Conservation (phyloP, 2,113 vertebrate genomes). For the Archocentrus centrarchus region DNA sequence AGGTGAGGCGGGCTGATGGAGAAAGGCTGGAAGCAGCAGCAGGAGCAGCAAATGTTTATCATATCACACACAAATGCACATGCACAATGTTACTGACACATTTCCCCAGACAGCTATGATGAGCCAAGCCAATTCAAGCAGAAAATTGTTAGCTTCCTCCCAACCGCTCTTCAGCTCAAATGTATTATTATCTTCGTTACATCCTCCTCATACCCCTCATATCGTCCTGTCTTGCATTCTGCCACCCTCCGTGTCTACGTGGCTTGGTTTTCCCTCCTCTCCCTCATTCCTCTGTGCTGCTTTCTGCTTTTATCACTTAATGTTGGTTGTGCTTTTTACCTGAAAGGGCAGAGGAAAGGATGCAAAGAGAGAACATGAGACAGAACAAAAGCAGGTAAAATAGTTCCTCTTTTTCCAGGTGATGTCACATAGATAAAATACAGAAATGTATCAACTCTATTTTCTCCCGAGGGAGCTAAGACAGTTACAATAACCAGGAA, state of each 20-base stretch:
- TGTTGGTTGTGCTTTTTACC: neutral
- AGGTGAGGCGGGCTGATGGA: neutral
- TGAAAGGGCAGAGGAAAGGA: neutral
- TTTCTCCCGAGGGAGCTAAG: neutral
- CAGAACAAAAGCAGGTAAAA: fast-evolving
- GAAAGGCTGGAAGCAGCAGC: constrained; percentile 20
- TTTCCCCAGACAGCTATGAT: constrained; percentile 51
- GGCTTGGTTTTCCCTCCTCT: neutral
- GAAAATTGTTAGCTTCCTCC: constrained; percentile 66
- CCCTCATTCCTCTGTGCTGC: neutral
- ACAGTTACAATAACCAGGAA: constrained; percentile 8
- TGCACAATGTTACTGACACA: constrained; percentile 39
- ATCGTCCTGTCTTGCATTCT: constrained; percentile 9
- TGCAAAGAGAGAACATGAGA: neutral
- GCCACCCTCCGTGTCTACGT: constrained; percentile 10
- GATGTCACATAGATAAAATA: neutral
- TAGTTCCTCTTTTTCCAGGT: neutral
- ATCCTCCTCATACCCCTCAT: constrained; percentile 20
- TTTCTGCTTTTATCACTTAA: constrained; percentile 6
- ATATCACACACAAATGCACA: constrained; percentile 50
- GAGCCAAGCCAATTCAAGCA: constrained; percentile 57
- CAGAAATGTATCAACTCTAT: neutral
- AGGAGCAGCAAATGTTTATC: constrained; percentile 44
- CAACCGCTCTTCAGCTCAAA: constrained; percentile 41
- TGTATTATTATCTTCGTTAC: constrained; percentile 48